Base-by-base conservation (phyloP, 2,888 invertebrate genomes). In the Lissocephala sabroskyi region DNA sequence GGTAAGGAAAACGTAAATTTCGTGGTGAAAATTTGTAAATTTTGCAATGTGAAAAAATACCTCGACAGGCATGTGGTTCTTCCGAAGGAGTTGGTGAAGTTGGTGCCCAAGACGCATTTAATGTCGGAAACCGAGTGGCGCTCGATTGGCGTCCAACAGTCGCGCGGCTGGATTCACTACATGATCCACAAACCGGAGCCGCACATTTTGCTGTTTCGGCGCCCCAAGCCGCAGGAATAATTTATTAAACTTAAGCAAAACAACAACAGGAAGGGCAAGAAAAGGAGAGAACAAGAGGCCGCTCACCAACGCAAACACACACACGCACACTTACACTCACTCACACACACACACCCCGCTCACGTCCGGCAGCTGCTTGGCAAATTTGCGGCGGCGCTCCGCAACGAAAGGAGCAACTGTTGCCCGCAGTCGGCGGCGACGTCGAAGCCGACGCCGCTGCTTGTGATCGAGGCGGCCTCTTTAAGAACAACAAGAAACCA, bases 181-280 rank as follows among this genome's bases (percentile, higher is more conserved):
- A 97, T 98, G 97, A 92, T 91, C 60, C 97, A 98, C 84, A 90
- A 93, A 76, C 98, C 98, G 81, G 96, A 97, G 81, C 97, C 96
- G 10, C 96, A 96, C 75, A 93, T 97, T 79, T 85, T 97, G 61
- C 87, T 97, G 45, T 97, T 97, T 86, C 89, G 90, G 83, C 87
- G 93, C 82, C 89, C 89, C 81, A 91, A 88, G 67, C 89, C 89
- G 23, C 79, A 75, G 56, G 76, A 74, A 50, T 75, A 70, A 42
- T 37, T 45, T n/a, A n/a, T n/a, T n/a, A n/a, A n/a, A n/a, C n/a
- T n/a, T n/a, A n/a, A 36, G 32, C 42, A 13, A 23, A 35, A 32
- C 37, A 36, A 45, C 50, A 52, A 44, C 43, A 43, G 33, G 18
- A 29, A 36, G 9, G 9, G 35, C 29, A 11, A n/a, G 28, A 48